Conservation (phyloP, 2,113 vertebrate genomes). For the Oryzias curvinotus region DNA sequence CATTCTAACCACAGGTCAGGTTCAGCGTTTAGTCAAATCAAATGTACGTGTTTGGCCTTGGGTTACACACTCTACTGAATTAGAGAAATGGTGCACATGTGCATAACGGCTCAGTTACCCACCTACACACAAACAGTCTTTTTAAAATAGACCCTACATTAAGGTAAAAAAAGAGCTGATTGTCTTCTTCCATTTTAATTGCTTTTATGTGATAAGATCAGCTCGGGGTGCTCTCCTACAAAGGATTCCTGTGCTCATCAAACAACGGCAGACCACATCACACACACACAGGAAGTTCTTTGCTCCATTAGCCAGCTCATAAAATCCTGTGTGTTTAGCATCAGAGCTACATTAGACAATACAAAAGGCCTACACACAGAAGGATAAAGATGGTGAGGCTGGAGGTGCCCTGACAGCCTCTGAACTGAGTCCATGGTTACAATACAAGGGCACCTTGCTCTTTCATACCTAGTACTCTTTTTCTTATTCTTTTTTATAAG, state of each 20-base stretch:
- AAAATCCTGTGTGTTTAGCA: constrained; percentile 76
- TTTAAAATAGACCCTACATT: constrained; percentile 60
- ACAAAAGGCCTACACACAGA: constrained; percentile 59
- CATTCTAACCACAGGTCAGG: constrained; percentile 52
- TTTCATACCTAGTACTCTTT: constrained; percentile 24
- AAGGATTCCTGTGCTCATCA: constrained; percentile 74
- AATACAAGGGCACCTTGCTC: constrained; percentile 2
- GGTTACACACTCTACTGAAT: constrained; percentile 72
- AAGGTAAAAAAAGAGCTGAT: constrained; percentile 67
- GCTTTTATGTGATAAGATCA: constrained; percentile 77
- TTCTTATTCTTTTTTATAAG: too few species aligned
- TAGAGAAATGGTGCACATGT: constrained; percentile 52
- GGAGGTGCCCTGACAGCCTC: constrained; percentile 29
- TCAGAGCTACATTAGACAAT: constrained; percentile 57
- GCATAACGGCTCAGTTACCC: constrained; percentile 7
- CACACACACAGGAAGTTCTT: constrained; percentile 71
- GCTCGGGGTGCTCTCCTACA: constrained; percentile 62
- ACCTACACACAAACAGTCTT: constrained; percentile 19
- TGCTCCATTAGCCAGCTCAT: constrained; percentile 76
- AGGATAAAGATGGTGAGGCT: constrained; percentile 40
- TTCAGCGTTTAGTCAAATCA: constrained; percentile 68
- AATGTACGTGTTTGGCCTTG: constrained; percentile 70
- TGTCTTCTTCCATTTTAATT: constrained; percentile 67
- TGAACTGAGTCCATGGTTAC: constrained; percentile 19
- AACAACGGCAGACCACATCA: constrained; percentile 74